These are phyloP conservation scores for Rana temporaria DNA, from an alignment of 2,113 vertebrate genomes.

Conservation along the genomic window DNA sequence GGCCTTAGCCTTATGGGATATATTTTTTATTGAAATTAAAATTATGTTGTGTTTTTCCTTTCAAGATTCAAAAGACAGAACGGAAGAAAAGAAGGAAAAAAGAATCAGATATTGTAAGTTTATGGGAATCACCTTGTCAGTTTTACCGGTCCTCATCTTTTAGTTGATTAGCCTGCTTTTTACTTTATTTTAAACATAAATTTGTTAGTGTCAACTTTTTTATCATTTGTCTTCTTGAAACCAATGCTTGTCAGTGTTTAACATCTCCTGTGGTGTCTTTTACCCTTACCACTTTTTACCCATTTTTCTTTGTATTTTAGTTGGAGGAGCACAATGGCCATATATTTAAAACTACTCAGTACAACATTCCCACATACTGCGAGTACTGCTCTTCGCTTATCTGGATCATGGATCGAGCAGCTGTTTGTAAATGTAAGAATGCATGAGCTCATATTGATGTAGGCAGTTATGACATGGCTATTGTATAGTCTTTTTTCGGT, in stretches of 20 bases:
- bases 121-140: neutral
- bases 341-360: constrained; percentile 96
- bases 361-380: constrained; percentile 98
- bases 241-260: neutral
- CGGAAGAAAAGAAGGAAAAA: constrained; percentile 97
- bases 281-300: neutral
- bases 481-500: too few relatives aligned
- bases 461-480: too few relatives aligned
- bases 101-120: constrained; percentile 90
- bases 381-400: constrained; percentile 97
- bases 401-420: constrained; percentile 99
- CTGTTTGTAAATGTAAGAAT: constrained; percentile 94
- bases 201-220: neutral
- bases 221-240: neutral
- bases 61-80: constrained; percentile 84
- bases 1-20: too few relatives aligned
- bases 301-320: constrained; percentile 66
- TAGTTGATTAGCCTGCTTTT: neutral
- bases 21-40: neutral
- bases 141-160: neutral
- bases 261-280: neutral
- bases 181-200: neutral
- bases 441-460: too few relatives aligned
- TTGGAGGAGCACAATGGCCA: constrained; percentile 98
- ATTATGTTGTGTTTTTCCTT: constrained; percentile 53